Conservation (phyloP, 2,113 vertebrate species). For the Halichoerus grypus region DNA sequence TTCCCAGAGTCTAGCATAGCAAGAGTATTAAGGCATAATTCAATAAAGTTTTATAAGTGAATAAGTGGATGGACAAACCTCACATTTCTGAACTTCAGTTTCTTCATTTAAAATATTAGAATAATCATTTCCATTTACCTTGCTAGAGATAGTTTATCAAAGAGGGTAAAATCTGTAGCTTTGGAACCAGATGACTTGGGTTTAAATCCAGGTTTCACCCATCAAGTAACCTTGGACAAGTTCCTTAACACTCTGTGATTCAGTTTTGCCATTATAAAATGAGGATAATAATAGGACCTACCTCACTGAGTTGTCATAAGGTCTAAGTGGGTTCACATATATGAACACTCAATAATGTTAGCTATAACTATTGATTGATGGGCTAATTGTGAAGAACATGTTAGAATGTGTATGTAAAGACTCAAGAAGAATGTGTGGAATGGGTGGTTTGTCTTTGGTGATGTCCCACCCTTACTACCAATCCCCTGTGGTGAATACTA, state of each 20-base stretch:
- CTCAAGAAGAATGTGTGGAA: background rate
- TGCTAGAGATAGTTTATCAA: background rate
- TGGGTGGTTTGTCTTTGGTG: background rate
- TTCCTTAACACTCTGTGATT: background rate
- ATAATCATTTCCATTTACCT: background rate
- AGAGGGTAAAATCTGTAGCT: background rate
- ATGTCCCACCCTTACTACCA: background rate
- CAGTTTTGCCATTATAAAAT: background rate
- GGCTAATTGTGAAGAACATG: background rate
- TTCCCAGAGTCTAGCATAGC: background rate
- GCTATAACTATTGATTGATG: background rate
- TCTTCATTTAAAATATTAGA: conserved; percentile 23
- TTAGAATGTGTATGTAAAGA: background rate
- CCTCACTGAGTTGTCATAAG: background rate
- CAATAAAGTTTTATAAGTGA: background rate
- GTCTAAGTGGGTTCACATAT: background rate
- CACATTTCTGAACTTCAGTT: background rate
- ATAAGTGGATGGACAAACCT: background rate
- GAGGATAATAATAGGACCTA: background rate
- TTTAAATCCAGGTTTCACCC: background rate
- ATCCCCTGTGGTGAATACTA: background rate
- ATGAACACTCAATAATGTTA: background rate
- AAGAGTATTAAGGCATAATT: background rate
- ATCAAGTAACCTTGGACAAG: background rate
- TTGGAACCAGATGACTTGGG: background rate